phyloP scores from a whole-genome alignment of 53 echinoderm and acorn worm genomes.

The Henricia sp. region DNA sequence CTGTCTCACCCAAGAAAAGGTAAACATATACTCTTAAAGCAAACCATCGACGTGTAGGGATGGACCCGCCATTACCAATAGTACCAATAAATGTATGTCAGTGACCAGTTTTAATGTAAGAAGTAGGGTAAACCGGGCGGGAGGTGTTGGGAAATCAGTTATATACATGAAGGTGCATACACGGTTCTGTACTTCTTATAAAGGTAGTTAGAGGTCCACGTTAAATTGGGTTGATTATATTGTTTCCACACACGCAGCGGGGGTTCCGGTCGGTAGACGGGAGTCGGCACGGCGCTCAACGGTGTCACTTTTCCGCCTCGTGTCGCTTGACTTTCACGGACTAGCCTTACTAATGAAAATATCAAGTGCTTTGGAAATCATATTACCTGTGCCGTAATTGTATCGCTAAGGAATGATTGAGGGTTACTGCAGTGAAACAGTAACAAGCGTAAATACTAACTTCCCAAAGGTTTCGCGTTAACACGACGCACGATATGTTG shows the following conservation, averaged over 20 bases:
- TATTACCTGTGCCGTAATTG: background rate
- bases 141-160: too few species aligned
- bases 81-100: too few species aligned
- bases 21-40: too few species aligned
- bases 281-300: background rate
- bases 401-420: background rate
- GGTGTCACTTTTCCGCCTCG: background rate
- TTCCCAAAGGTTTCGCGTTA: background rate
- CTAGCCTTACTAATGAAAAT: conserved; percentile 8
- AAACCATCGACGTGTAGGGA: too few species aligned
- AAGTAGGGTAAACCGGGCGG: too few species aligned
- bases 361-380: conserved; percentile 1
- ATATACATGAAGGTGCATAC: too few species aligned
- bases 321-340: background rate
- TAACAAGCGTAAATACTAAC: background rate
- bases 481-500: too few species aligned
- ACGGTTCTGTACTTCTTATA: too few species aligned
- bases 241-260: conserved; percentile 57
- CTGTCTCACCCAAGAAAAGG: too few species aligned
- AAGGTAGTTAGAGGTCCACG: too few species aligned
- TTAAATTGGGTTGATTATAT: conserved; percentile 33
- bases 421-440: background rate
- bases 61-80: too few species aligned
- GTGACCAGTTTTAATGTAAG: too few species aligned
- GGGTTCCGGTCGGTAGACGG: background rate